Evolutionary conservation across 2,888 invertebrate genomes (phyloP).

Genomic region (Carpatolechia fugitivella): DNA sequence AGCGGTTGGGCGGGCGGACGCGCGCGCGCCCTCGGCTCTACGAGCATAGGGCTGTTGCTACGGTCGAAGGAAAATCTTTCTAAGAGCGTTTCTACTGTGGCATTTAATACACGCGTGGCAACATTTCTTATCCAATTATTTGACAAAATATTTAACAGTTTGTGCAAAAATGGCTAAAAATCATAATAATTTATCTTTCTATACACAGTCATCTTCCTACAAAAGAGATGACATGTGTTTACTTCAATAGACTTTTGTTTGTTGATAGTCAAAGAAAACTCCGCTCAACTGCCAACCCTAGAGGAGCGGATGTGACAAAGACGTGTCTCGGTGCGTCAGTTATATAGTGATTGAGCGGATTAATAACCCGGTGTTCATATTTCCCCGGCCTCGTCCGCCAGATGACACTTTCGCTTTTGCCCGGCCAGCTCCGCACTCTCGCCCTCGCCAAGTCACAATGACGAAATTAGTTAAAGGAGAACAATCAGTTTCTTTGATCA

Average conservation of each 20-base stretch:
- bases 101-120: not conserved
- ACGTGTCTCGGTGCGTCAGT: conserved; percentile 55
- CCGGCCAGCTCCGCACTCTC: not conserved
- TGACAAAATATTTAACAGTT: too few relatives aligned
- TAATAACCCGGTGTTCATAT: conserved; percentile 71
- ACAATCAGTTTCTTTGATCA: too few relatives aligned
- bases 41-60: conserved; percentile 23
- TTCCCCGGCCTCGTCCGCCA: conserved; percentile 52
- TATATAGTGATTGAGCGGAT: conserved; percentile 74
- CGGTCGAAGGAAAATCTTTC: not conserved
- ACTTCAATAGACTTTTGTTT: too few relatives aligned
- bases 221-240: too few relatives aligned
- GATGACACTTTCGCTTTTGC: conserved; percentile 25
- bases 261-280: not conserved
- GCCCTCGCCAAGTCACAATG: not conserved
- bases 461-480: too few relatives aligned
- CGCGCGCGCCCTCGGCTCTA: conserved; percentile 18
- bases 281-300: conserved; percentile 44
- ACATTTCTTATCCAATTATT: too few relatives aligned
- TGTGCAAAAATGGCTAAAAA: too few relatives aligned
- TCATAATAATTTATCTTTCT: too few relatives aligned
- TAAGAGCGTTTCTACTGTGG: not conserved
- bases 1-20: conserved; percentile 27
- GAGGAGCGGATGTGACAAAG: conserved; percentile 64
- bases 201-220: too few relatives aligned